Evolutionary conservation across 1,140 invertebrate genomes (phyloP).

Genomic region (Galleria mellonella): DNA sequence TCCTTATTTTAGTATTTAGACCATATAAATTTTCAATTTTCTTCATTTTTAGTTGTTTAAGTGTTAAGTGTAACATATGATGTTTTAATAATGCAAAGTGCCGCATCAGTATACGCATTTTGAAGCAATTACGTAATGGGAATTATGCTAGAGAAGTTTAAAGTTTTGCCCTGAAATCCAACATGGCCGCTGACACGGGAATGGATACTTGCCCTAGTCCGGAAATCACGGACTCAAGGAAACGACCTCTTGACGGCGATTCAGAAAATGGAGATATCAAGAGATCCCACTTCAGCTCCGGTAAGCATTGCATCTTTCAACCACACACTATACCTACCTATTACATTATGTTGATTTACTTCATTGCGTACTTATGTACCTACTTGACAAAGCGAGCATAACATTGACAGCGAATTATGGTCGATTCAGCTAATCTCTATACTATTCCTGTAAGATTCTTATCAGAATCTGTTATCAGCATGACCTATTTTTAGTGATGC

Average conservation of each 20-base stretch:
- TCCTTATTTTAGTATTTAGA: conserved; percentile 64
- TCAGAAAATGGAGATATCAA: conserved; percentile 90
- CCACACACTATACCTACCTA: conserved; percentile 23
- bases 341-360: conserved; percentile 34
- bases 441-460: conserved; percentile 60
- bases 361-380: conserved; percentile 37
- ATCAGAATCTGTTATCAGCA: conserved; percentile 63
- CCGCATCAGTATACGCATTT: conserved; percentile 56
- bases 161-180: conserved; percentile 75
- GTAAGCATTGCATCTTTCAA: conserved; percentile 71
- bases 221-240: conserved; percentile 87
- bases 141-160: conserved; percentile 71
- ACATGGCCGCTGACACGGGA: conserved; percentile 87
- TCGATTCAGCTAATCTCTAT: conserved; percentile 38
- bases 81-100: conserved; percentile 61
- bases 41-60: conserved; percentile 58
- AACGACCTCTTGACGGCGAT: conserved; percentile 90
- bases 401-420: conserved; percentile 55
- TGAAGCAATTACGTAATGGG: conserved; percentile 70
- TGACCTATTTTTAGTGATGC: conserved; percentile 52
- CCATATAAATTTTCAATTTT: conserved; percentile 51
- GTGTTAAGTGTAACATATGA: conserved; percentile 63
- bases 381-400: conserved; percentile 53
- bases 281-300: conserved; percentile 91
- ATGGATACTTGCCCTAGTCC: conserved; percentile 88